These are phyloP conservation scores for Aphaenogaster rudis DNA, from an alignment of 1,140 invertebrate species.

Conservation along the genomic window DNA sequence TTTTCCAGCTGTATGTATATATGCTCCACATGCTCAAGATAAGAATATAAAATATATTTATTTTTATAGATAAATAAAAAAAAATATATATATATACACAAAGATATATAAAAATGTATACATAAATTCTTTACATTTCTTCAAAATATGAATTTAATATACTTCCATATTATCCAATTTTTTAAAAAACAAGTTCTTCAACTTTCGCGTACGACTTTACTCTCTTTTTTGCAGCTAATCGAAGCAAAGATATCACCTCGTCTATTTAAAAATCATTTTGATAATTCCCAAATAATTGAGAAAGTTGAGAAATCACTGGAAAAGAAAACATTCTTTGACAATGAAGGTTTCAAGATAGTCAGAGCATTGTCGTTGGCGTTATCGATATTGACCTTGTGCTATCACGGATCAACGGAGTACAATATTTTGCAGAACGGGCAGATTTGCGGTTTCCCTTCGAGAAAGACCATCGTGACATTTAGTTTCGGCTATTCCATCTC, in stretches of 20 bases:
- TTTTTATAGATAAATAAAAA: background rate
- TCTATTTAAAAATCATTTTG: background rate
- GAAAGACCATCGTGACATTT: conserved; percentile 72
- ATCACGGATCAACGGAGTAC: conserved; percentile 74
- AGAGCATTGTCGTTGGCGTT: conserved; percentile 71
- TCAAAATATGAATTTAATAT: background rate
- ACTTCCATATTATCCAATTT: background rate
- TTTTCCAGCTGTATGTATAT: background rate
- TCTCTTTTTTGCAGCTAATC: conserved; percentile 30
- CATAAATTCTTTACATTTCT: background rate
- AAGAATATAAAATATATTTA: background rate
- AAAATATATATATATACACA: background rate
- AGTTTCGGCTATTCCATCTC: conserved; percentile 76
- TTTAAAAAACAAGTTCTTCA: background rate
- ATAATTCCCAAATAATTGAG: background rate
- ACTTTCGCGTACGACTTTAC: background rate
- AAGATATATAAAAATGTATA: background rate
- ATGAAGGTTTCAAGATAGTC: conserved; percentile 68
- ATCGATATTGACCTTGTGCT: conserved; percentile 74
- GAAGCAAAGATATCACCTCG: background rate
- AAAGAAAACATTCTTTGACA: conserved; percentile 28
- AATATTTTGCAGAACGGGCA: conserved; percentile 77
- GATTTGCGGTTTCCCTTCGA: conserved; percentile 68
- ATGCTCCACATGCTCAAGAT: background rate
- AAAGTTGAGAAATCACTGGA: conserved; percentile 19